Evolutionary conservation across 2,797 vertebrate genomes (phyloP).

Genomic region (Myotis planiceps): DNA sequence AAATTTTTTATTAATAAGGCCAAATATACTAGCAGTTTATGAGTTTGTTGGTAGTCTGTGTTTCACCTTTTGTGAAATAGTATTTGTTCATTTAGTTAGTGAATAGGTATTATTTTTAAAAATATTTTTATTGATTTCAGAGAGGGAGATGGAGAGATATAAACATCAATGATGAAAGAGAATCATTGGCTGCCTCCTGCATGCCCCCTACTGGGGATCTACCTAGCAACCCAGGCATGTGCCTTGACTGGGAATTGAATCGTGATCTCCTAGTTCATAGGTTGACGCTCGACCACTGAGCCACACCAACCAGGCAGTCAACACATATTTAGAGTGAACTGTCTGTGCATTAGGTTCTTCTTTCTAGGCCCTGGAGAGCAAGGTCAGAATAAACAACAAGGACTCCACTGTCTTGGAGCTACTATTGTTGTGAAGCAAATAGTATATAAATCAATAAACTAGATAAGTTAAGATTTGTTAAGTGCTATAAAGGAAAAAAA

Average conservation of each 20-base stretch:
- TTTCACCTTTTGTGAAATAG: not conserved
- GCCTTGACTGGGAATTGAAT: no score
- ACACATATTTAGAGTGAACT: not conserved
- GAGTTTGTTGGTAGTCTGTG: not conserved
- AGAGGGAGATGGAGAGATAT: no score
- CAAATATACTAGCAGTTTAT: not conserved
- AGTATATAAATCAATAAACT: not conserved
- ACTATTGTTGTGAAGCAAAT: not conserved
- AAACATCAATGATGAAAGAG: no score
- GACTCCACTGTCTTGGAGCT: not conserved
- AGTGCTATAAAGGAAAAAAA: not conserved
- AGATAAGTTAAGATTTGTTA: not conserved
- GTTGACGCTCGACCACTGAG: no score
- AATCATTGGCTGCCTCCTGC: no score
- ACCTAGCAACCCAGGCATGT: no score
- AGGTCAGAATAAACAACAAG: not conserved
- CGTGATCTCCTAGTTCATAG: no score
- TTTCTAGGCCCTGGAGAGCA: not conserved
- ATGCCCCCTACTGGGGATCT: no score
- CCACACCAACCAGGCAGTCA: no score
- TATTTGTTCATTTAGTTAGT: not conserved
- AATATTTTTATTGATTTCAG: no score
- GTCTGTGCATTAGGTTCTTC: not conserved
- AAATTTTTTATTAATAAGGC: not conserved
- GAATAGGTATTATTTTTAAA: no score